phyloP scores from a whole-genome alignment of 1,140 invertebrate species.

The Rhynchophorus ferrugineus region DNA sequence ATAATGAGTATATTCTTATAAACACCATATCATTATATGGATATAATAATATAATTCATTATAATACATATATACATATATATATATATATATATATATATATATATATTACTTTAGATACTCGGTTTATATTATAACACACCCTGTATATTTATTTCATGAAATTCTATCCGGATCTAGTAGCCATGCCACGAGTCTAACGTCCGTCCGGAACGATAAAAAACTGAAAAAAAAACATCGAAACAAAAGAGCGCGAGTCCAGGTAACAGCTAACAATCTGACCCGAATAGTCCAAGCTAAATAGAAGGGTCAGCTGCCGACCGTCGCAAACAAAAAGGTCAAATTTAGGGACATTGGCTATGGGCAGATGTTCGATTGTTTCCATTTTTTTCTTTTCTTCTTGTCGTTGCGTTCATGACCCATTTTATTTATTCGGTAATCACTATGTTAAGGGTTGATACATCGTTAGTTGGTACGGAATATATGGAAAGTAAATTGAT shows the following conservation, averaged over 20 bases:
- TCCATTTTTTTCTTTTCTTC: constrained; percentile 17
- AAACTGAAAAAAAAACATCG: constrained; percentile 7
- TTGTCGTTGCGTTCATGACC: background rate
- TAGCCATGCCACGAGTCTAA: constrained; percentile 4
- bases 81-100: too few species aligned
- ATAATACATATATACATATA: too few species aligned
- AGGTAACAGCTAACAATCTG: constrained; percentile 15
- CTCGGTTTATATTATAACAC: too few species aligned
- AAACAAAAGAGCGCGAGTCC: constrained; percentile 9
- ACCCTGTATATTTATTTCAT: too few species aligned
- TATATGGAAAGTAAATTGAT: too few species aligned
- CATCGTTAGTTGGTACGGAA: too few species aligned
- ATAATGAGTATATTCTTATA: too few species aligned
- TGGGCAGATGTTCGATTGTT: constrained; percentile 25
- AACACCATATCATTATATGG: too few species aligned
- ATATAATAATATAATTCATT: too few species aligned
- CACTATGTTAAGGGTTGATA: too few species aligned
- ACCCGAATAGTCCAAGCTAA: constrained; percentile 4
- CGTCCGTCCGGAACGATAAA: constrained; percentile 1
- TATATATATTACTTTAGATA: too few species aligned
- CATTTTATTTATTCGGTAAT: background rate
- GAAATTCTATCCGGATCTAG: constrained; percentile 1
- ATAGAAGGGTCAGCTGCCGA: constrained; percentile 17
- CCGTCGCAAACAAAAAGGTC: constrained; percentile 24
- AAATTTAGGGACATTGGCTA: constrained; percentile 30